These are phyloP conservation scores for Tetrapedia diversipes DNA, from an alignment of 2,888 invertebrate species.

Conservation along the genomic window DNA sequence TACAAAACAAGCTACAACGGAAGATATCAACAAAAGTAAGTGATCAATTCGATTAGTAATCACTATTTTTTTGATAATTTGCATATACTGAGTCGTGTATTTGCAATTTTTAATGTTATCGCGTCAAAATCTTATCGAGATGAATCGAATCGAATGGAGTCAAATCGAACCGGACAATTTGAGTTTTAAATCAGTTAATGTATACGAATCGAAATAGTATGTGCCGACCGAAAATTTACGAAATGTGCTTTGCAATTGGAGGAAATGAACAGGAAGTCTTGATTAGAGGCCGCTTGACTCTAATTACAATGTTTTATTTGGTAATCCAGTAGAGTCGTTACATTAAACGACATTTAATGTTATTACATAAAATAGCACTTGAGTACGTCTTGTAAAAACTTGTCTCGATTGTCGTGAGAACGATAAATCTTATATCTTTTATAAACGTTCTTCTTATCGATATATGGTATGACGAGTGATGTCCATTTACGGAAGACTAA, in stretches of 20 bases:
- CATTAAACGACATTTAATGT: conserved; percentile 59
- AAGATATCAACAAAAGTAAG: conserved; percentile 70
- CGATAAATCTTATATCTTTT: conserved; percentile 40
- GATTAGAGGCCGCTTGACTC: conserved; percentile 49
- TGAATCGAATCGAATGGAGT: background rate
- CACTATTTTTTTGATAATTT: background rate
- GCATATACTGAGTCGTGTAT: background rate
- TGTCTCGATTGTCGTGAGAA: conserved; percentile 61
- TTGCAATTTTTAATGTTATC: background rate
- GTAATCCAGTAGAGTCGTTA: conserved; percentile 53
- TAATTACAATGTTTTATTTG: conserved; percentile 61
- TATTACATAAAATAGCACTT: conserved; percentile 56
- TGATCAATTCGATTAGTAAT: conserved; percentile 10
- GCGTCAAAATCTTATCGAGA: background rate
- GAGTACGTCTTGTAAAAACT: conserved; percentile 58
- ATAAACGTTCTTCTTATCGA: background rate
- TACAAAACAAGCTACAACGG: conserved; percentile 47
- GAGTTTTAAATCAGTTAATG: background rate
- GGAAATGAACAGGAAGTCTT: conserved; percentile 43
- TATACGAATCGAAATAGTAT: background rate
- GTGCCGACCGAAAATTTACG: background rate
- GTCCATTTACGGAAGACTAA: background rate
- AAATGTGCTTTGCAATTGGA: conserved; percentile 5
- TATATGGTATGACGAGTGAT: background rate
- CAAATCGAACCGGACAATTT: background rate